These are phyloP conservation scores for Myathropa florea DNA, from an alignment of 2,888 invertebrate species.

Conservation along the genomic window DNA sequence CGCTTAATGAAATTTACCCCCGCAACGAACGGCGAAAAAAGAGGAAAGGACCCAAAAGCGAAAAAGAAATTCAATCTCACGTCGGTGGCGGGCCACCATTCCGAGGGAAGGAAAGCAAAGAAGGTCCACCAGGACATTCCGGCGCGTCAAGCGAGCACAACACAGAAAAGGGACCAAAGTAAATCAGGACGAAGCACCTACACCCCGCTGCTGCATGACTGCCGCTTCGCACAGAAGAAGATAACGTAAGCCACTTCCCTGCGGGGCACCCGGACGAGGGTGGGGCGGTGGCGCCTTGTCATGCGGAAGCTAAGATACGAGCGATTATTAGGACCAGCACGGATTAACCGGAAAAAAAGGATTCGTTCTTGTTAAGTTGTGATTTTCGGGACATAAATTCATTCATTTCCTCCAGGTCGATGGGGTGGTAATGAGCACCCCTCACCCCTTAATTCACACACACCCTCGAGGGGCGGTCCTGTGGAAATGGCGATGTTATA, in stretches of 20 bases:
- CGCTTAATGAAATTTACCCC: conserved; percentile 70
- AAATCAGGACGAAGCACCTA: conserved; percentile 64
- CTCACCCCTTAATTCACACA: neutral
- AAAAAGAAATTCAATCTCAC: conserved; percentile 59
- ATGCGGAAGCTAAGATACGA: conserved; percentile 18
- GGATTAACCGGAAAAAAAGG: conserved; percentile 9
- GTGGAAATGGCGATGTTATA: conserved; percentile 45
- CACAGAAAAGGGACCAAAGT: conserved; percentile 46
- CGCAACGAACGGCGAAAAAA: neutral
- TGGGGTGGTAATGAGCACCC: neutral
- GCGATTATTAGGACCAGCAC: conserved; percentile 32
- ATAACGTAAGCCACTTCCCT: conserved; percentile 29
- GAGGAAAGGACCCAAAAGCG: conserved; percentile 11
- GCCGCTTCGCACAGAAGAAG: neutral
- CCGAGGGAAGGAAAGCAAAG: conserved; percentile 58
- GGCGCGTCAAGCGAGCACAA: neutral
- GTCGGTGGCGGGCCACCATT: neutral
- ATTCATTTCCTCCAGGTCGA: conserved; percentile 22
- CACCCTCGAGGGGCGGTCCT: neutral
- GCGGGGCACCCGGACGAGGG: conserved; percentile 6
- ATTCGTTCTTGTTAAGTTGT: conserved; percentile 63
- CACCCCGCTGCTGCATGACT: neutral
- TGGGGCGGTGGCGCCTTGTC: neutral
- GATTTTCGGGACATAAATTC: conserved; percentile 67
- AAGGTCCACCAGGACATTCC: conserved; percentile 40